Base-by-base conservation (phyloP, 2,888 invertebrate species). In the Cynaeus angustus region DNA sequence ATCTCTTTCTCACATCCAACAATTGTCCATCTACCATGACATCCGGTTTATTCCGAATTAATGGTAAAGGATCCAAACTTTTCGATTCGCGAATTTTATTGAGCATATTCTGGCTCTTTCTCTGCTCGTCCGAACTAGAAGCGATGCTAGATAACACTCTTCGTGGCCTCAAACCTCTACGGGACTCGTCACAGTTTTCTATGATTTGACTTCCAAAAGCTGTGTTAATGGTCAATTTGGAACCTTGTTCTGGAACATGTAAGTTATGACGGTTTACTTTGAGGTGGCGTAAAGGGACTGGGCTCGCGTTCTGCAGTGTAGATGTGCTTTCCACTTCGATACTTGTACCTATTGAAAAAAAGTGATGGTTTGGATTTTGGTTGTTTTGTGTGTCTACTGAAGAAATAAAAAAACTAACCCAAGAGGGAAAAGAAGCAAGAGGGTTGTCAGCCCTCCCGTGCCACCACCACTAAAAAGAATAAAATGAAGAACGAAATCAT, bases 61-160 rank as follows among this genome's bases (percentile, higher is more conserved):
- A 71, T 5, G 90, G 91, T 79, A 92, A 86, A 1, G 89, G 89
- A 80, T 92, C 92, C 70, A 92, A 83, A 0, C 91, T 91, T 72
- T 89, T 88, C 0, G 91, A 89, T 79, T 90, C 91, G 14, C 90
- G 86, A 70, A 91, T 85, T 72, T 79, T 83, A 66, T 82, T 83
- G 28, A 83, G 70, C 67, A 79, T 78, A 12, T 80, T 77, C 61
- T 83, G 80, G 62, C 81, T 81, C 68, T 84, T 84, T 66, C 79
- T 82, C 55, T 85, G 83, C 71, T 89, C 89, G 74, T 89, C 89
- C 67, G 88, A 88, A 70, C 90, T 90, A 46, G 91, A 90, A 12
- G 91, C 90, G 65, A 91, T 91, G 65, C 90, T 91, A 59, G 91
- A 91, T 56, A 91, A 81, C 12, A 90, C 88, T 70, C 90, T 83